phyloP scores from a whole-genome alignment of 2,888 invertebrate species.

The Seira musarum region DNA sequence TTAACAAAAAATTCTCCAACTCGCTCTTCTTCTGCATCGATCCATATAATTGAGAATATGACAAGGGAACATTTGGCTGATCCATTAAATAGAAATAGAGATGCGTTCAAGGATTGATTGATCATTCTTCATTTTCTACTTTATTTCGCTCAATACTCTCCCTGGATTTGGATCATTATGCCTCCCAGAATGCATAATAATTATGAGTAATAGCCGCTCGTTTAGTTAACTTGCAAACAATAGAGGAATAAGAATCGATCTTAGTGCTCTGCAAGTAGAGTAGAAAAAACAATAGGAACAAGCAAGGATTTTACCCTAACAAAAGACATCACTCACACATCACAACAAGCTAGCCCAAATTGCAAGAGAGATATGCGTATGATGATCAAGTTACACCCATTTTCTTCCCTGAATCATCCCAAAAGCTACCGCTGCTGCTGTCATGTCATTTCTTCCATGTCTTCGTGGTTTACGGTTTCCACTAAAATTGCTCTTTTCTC shows the following conservation, averaged over 20 bases:
- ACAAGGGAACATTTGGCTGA: not conserved
- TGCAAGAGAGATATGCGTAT: not conserved
- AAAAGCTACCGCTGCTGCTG: not conserved
- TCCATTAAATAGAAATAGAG: not conserved
- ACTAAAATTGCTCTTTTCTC: not conserved
- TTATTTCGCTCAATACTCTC: not conserved
- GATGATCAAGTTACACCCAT: conserved; percentile 7
- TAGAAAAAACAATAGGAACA: not conserved
- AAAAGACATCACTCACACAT: not conserved
- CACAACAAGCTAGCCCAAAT: not conserved
- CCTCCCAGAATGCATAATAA: not conserved
- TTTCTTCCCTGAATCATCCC: conserved; percentile 1
- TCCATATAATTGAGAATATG: not conserved
- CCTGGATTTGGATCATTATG: not conserved
- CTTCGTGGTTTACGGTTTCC: not conserved
- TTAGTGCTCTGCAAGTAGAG: not conserved
- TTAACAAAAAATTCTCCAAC: no score
- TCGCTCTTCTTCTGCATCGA: not conserved
- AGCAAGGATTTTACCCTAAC: not conserved
- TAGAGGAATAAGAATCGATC: not conserved
- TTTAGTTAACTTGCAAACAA: not conserved
- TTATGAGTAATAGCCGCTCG: not conserved
- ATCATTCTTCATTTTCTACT: not conserved
- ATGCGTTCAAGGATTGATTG: not conserved
- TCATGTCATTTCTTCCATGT: not conserved